These are phyloP conservation scores for Meloe dianella DNA, from an alignment of 2,888 invertebrate species.

Conservation along the genomic window DNA sequence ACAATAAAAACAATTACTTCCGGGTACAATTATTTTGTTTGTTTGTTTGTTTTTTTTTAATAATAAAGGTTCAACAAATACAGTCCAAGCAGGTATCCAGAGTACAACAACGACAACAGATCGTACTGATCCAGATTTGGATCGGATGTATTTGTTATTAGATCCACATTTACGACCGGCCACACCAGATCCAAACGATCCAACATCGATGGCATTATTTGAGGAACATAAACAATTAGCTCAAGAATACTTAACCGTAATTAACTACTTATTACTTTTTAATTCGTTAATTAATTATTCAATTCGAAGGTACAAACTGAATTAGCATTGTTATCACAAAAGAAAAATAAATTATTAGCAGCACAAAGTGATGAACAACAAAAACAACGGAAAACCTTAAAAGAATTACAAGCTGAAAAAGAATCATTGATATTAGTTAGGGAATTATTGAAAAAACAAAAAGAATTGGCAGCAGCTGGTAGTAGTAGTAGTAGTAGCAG, in stretches of 20 bases:
- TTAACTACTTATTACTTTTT: no score
- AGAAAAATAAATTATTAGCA: constrained; percentile 76
- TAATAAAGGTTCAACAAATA: constrained; percentile 45
- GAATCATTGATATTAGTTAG: constrained; percentile 72
- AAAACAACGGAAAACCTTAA: constrained; percentile 46
- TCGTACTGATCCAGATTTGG: constrained; percentile 63
- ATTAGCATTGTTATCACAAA: constrained; percentile 78
- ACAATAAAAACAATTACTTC: neutral
- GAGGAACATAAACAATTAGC: constrained; percentile 88
- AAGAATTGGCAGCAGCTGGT: constrained; percentile 57
- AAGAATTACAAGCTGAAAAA: constrained; percentile 59
- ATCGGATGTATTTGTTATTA: constrained; percentile 77
- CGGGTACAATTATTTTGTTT: constrained; percentile 19
- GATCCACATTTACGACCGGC: constrained; percentile 84
- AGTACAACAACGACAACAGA: constrained; percentile 41
- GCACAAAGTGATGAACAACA: constrained; percentile 65
- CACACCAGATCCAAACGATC: constrained; percentile 77
- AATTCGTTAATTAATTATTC: constrained; percentile 15
- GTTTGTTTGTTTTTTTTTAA: constrained; percentile 18
- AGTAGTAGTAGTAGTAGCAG: constrained; percentile 17
- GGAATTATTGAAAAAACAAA: constrained; percentile 70
- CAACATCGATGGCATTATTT: constrained; percentile 83
- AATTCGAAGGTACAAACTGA: constrained; percentile 74
- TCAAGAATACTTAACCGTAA: constrained; percentile 84
- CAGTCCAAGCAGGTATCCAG: constrained; percentile 50